These are phyloP conservation scores for Brachypalpus laphriformis DNA, from an alignment of 2,888 invertebrate genomes.

Conservation along the genomic window DNA sequence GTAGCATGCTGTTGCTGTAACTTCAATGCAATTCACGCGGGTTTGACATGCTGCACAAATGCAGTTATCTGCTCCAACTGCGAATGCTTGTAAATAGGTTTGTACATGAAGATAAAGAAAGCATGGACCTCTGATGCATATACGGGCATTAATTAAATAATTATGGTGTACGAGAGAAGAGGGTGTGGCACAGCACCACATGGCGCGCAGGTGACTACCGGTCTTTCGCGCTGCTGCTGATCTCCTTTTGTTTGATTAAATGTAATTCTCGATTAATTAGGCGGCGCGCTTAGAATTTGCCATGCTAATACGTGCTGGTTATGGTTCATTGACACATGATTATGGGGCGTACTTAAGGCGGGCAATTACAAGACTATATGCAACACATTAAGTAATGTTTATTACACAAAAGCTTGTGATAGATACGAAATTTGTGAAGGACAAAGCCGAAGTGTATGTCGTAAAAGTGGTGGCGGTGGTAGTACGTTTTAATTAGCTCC, in stretches of 20 bases:
- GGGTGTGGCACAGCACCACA: constrained; percentile 57
- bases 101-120: constrained; percentile 58
- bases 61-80: constrained; percentile 27
- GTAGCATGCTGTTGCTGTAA: background rate
- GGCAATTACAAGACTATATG: constrained; percentile 43
- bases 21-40: constrained; percentile 9
- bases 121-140: constrained; percentile 35
- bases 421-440: background rate
- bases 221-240: constrained; percentile 41
- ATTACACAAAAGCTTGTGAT: constrained; percentile 9
- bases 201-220: constrained; percentile 59
- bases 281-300: constrained; percentile 31
- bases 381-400: constrained; percentile 42
- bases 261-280: constrained; percentile 50
- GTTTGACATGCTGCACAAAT: constrained; percentile 48
- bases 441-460: background rate
- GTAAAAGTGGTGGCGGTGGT: background rate
- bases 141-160: constrained; percentile 65
- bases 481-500: background rate
- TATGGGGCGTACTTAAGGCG: constrained; percentile 50
- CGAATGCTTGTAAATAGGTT: constrained; percentile 23
- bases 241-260: constrained; percentile 64
- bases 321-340: constrained; percentile 69
- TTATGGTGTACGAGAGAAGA: constrained; percentile 54
- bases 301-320: constrained; percentile 17